Evolutionary conservation across 2,113 vertebrate genomes (phyloP).

Genomic region (Epinephelus moara): DNA sequence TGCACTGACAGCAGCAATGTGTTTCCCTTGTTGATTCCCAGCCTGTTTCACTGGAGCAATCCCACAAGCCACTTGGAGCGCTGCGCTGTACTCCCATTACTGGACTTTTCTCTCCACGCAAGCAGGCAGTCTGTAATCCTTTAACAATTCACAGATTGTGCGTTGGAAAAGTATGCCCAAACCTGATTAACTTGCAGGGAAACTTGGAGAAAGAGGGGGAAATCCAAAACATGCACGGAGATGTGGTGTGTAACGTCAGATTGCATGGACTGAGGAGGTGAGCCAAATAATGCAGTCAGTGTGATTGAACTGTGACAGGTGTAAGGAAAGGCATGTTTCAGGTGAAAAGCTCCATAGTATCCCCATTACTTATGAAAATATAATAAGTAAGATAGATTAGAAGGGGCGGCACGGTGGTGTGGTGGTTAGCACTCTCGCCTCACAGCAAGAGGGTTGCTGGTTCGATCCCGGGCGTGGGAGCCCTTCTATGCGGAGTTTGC

Average conservation of each 20-base stretch:
- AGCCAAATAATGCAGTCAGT: conserved; percentile 2
- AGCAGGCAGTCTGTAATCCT: conserved; percentile 60
- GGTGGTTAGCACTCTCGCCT: too few species aligned
- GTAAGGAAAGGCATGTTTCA: background rate
- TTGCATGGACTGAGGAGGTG: background rate
- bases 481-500: too few species aligned
- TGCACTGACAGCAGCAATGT: conserved; percentile 26
- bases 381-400: background rate
- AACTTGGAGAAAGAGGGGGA: conserved; percentile 29
- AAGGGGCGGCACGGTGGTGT: too few species aligned
- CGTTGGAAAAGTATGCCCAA: conserved; percentile 52
- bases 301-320: background rate
- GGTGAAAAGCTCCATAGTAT: background rate
- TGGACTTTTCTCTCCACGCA: conserved; percentile 57
- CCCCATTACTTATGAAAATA: background rate
- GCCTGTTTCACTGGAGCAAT: conserved; percentile 37
- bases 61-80: conserved; percentile 40
- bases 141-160: conserved; percentile 73
- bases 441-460: too few species aligned
- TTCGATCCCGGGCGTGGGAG: too few species aligned
- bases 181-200: conserved; percentile 54
- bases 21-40: conserved; percentile 26
- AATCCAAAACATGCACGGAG: conserved; percentile 40
- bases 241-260: conserved; percentile 18
- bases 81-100: conserved; percentile 45